Percentiles rank a stretch among this genome's conserved stretches.
Conservation (phyloP, 2,797 vertebrate species). For the Menidia menidia region DNA sequence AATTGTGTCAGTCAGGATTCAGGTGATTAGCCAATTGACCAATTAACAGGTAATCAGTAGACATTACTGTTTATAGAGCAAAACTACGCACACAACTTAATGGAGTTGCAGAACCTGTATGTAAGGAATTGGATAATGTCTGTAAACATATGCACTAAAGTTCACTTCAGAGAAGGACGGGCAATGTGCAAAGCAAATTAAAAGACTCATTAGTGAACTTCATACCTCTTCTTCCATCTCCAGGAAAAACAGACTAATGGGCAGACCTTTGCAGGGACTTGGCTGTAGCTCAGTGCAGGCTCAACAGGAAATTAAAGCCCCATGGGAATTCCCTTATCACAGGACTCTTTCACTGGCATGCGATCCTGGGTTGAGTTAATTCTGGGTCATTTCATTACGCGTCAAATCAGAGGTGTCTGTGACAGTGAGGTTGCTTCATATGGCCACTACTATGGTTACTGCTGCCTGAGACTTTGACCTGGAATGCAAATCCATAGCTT, state of each 20-base stretch:
- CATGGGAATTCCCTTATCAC: conserved; percentile 37
- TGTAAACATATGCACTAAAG: neutral
- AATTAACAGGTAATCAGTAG: neutral
- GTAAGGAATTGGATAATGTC: neutral
- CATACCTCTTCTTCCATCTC: conserved; percentile 47
- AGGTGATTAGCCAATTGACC: no score
- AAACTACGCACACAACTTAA: neutral
- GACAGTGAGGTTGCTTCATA: conserved; percentile 46
- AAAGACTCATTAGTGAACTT: conserved; percentile 58
- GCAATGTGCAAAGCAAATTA: conserved; percentile 52
- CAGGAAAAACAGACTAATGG: conserved; percentile 61
- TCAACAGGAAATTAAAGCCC: conserved; percentile 55
- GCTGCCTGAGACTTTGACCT: conserved; percentile 58
- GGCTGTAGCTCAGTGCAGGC: conserved; percentile 39
- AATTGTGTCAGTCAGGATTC: no score
- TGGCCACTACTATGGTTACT: conserved; percentile 13
- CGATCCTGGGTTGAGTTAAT: conserved; percentile 76
- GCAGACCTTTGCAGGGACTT: conserved; percentile 45
- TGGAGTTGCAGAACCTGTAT: neutral
- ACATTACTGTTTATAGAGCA: neutral
- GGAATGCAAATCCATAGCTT: conserved; percentile 42
- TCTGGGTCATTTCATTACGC: conserved; percentile 78
- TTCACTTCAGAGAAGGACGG: conserved; percentile 27
- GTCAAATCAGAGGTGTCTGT: conserved; percentile 67
- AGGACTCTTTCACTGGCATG: conserved; percentile 61